Base-by-base conservation (phyloP, 2,113 vertebrate genomes). In the Zonotrichia leucophrys region DNA sequence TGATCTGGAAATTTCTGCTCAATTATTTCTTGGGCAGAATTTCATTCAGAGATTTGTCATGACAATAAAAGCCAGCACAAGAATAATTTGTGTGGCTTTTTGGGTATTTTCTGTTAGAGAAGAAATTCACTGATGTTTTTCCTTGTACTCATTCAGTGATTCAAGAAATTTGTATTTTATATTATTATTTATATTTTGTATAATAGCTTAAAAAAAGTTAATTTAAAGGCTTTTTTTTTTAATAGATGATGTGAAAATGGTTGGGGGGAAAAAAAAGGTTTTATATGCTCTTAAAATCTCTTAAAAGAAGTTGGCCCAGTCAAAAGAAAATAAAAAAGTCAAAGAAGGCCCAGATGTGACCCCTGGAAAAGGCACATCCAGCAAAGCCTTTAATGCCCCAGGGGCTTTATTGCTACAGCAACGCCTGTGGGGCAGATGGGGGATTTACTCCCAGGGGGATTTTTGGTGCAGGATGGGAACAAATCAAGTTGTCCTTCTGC, bases 401-500 rank as follows among this genome's bases (percentile, higher is more conserved):
- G 21, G 41, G 83, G 68, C 68, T 96, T 92, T 86, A 75, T 83
- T 88, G 9, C 95, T 47, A 15, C 92, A 94, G 94, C 95, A 95
- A 73, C 35, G 0, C 42, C 70, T 12, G 11, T 5, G 0, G 20
- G 89, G 94, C 95, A 94, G 67, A 88, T 50, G 94, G 76, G 77
- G 79, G 90, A 94, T 90, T 95, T 86, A 16, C 12, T 46, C 0
- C 77, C 6, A 3, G 47, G 41, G 68, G 90, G 75, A 91, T 92
- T 90, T 64, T 37, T 22, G 62, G 49, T 83, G 89, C 37, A 33
- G 69, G 87, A 44, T 2, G 55, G 67, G 12, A 90, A 63, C 75
- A 82, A 91, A 93, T 76, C 55, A 20, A 64, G 7, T 52, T 64
- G 55, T 67, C 52, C 39, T 80, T n/a, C 24, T 80, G 85, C 78